These are phyloP conservation scores for Archips xylosteana DNA, from an alignment of 2,888 invertebrate genomes.

Conservation along the genomic window DNA sequence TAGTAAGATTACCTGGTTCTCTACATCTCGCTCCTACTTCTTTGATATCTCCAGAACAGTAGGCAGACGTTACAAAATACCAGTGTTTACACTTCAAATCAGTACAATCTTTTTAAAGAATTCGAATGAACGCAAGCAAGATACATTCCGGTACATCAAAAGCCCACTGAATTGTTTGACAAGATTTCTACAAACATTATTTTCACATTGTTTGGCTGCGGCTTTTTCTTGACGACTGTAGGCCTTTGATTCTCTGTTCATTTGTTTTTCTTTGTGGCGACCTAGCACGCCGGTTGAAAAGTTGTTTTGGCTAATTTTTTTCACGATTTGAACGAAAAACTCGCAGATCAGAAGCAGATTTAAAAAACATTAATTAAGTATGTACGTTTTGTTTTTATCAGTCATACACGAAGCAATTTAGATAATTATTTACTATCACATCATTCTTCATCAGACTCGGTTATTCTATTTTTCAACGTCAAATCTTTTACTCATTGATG, in stretches of 20 bases:
- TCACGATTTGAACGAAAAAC: not conserved
- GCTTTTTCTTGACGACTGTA: conserved; percentile 27
- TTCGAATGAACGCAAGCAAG: conserved; percentile 42
- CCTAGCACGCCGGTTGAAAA: conserved; percentile 11
- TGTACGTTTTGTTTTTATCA: not conserved
- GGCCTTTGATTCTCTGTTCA: conserved; percentile 37
- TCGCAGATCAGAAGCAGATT: not conserved
- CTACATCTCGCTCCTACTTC: not conserved
- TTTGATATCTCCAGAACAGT: conserved; percentile 35
- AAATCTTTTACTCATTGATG: too few species aligned
- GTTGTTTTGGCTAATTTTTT: conserved; percentile 28
- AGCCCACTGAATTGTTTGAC: conserved; percentile 53
- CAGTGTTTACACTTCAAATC: conserved; percentile 48
- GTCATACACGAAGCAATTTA: too few species aligned
- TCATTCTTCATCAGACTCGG: too few species aligned
- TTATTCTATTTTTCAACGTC: too few species aligned
- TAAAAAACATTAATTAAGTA: conserved; percentile 39
- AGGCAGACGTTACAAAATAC: conserved; percentile 46
- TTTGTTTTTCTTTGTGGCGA: conserved; percentile 29
- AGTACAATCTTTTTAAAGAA: conserved; percentile 52
- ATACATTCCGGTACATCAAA: conserved; percentile 52
- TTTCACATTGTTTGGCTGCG: conserved; percentile 45
- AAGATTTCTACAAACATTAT: conserved; percentile 56
- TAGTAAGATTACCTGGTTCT: not conserved
- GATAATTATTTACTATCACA: too few species aligned